Percentiles rank a stretch among this genome's conserved stretches.
Conservation (phyloP, 2,888 invertebrate genomes). For the Penaeus monodon region DNA sequence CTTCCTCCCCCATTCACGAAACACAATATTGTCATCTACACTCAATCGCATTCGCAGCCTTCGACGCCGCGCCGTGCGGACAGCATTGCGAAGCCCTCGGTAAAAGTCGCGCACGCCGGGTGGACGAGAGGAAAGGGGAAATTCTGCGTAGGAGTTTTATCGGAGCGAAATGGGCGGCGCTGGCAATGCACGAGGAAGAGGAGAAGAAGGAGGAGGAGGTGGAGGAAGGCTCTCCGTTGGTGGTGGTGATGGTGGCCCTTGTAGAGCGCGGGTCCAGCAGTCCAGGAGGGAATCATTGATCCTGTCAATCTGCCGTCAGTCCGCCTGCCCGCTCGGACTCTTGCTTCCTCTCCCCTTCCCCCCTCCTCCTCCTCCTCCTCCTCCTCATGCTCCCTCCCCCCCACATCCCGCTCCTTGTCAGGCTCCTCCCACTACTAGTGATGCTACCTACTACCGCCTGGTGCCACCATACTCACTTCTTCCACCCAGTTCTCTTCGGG, state of each 20-base stretch:
- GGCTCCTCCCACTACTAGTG: slow-evolving; percentile 14
- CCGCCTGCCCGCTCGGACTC: slow-evolving; percentile 45
- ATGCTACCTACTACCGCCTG: slow-evolving; percentile 21
- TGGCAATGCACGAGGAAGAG: no score
- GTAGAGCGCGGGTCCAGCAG: slow-evolving; percentile 57
- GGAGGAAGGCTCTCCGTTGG: slow-evolving; percentile 15
- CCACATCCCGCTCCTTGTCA: slow-evolving; percentile 43
- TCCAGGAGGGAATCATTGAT: slow-evolving; percentile 64
- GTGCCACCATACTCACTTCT: slow-evolving; percentile 7
- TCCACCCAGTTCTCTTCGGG: background rate
- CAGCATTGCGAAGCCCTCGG: no score
- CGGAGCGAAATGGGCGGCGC: background rate
- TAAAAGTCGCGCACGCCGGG: no score
- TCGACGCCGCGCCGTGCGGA: no score
- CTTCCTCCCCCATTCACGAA: background rate
- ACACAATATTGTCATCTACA: background rate
- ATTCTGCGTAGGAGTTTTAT: background rate
- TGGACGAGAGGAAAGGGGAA: background rate
- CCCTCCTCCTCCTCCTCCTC: slow-evolving; percentile 15
- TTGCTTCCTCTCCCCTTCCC: background rate
- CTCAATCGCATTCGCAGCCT: no score
- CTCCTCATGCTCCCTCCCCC: slow-evolving; percentile 16
- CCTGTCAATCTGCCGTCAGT: slow-evolving; percentile 65
- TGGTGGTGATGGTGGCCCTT: slow-evolving; percentile 28
- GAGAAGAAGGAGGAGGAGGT: background rate